Base-by-base conservation (phyloP, 2,113 vertebrate species). In the Carassius carassius region DNA sequence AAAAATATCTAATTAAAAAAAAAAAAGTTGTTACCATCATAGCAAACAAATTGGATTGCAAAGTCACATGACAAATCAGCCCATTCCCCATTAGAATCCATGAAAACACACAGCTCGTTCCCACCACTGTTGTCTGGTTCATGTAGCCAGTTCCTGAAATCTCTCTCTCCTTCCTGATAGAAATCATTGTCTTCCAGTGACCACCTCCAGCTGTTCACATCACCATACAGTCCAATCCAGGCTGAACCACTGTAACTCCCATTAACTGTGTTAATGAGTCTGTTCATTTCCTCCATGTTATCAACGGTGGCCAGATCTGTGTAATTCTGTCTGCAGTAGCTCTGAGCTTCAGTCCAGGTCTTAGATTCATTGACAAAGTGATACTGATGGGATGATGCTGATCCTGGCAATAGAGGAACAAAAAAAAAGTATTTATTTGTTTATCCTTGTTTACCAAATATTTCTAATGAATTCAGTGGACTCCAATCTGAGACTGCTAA, bases 271-370 rank as follows among this genome's bases (percentile, higher is more conserved):
- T 44, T 44, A 44, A 44, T 44, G 9, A 44, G 41, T 11, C 41
- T 44, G 41, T 44, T 44, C 41, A 44, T 44, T 44, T 44, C 41
- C 41, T 44, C 41, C 41, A 10, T 44, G 41, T 44, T 44, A 44
- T 44, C 41, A 44, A 44, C 2, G 41, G 41, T 44, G 41, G 41
- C 41, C 41, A 44, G 41, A 44, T 44, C 41, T 10, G 41, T 44
- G 41, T 44, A 44, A 44, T 2, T 44, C 41, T 44, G 41, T 44
- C 41, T 44, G 41, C 41, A 44, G 41, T 44, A 44, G 0, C 41
- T 11, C 41, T 44, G 41, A 54, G 85, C 81, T 63, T 78, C 75
- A 63, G 75, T 74, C 86, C 86, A 87, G 17, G 0, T 84, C 47
- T 37, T 81, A 23, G 14, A 67, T 19, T 87, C 14, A 35, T 65